Evolutionary conservation across 2,888 invertebrate species (phyloP), one percentile per base, ranked within the genome.

Genomic region (Caenorhabditis imperialis): DNA sequence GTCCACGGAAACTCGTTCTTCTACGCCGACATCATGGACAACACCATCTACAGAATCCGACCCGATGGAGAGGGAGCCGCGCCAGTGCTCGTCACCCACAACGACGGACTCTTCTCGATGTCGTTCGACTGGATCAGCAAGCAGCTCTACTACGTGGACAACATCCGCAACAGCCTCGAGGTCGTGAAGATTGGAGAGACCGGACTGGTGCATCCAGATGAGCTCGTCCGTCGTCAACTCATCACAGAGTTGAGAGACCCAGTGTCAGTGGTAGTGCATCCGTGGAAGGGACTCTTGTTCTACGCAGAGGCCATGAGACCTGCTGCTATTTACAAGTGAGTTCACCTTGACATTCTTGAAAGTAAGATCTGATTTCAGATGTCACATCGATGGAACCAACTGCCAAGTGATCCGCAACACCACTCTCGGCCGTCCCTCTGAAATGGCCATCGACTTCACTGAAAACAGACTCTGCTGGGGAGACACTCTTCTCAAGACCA

Each of bases 71-170:
- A 86, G 55, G 85, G 86, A n/a, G 72, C 84, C 1, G 84, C 86
- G 1, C 85, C 87, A 3, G 95, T 97, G 0, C 89, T 96, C 37
- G 95, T 96, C 0, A 95, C 95, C 1, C 96, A 96, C 88, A 96
- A 97, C 88, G 96, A 96, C 90, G 96, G 96, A 0, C 96, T 96
- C 0, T 96, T 97, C 90, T 96, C 96, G 0, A 90, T 97, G 63
- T 95, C 96, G 0, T 93, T 96, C 1, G 96, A 97, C 88, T 97
- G 96, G 96, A 94, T 93, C 0, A 93, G 95, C 0, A 95, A 95
- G 89, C 96, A 96, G 89, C 90, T 97, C 6, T 96, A 96, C 89
- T 96, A 95, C 89, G 96, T 97, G 58, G 96, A 96, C 88, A 94
- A 95, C 12, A 92, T 96, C 63, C 93, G 95, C 89, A 96, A 96